Conservation (phyloP, 2,113 vertebrate genomes). For the Tupaia chinensis region DNA sequence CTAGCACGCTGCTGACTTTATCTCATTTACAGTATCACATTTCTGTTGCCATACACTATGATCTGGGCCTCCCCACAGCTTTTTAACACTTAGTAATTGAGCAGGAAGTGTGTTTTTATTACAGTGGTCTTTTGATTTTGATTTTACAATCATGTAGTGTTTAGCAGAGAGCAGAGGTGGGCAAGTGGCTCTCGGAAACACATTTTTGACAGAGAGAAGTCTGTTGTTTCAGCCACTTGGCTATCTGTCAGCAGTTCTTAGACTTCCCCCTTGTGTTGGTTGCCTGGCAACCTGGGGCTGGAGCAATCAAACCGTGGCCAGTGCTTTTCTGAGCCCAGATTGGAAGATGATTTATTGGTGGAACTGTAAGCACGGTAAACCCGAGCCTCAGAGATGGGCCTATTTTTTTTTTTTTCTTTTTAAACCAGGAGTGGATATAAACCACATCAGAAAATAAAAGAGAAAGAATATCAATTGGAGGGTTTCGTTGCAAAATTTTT, state of each 20-base stretch:
- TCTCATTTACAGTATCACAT: slow-evolving; percentile 86
- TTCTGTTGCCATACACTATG: slow-evolving; percentile 84
- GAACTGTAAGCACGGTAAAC: slow-evolving; percentile 89
- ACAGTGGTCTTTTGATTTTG: slow-evolving; percentile 89
- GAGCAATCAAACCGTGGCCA: slow-evolving; percentile 91
- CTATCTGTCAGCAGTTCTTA: slow-evolving; percentile 90
- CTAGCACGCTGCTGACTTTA: slow-evolving; percentile 79
- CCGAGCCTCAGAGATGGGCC: slow-evolving; percentile 91
- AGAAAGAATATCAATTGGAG: not conserved
- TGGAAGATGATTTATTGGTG: slow-evolving; percentile 95
- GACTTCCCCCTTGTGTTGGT: slow-evolving; percentile 89
- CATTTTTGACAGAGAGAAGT: slow-evolving; percentile 89
- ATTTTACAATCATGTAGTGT: slow-evolving; percentile 88
- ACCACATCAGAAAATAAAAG: not conserved
- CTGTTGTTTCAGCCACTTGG: slow-evolving; percentile 93
- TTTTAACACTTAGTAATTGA: slow-evolving; percentile 87
- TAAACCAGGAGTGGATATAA: slow-evolving; percentile 85
- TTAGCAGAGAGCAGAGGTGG: slow-evolving; percentile 81
- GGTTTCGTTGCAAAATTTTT: slow-evolving; percentile 83
- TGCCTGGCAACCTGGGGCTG: slow-evolving; percentile 94
- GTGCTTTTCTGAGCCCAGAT: slow-evolving; percentile 92
- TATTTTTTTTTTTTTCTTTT: slow-evolving; percentile 64
- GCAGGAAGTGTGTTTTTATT: slow-evolving; percentile 89
- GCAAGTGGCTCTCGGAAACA: slow-evolving; percentile 90
- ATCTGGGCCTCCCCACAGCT: slow-evolving; percentile 89